A percentile compares a stretch with the other conserved stretches of the same genome.
Conservation (phyloP, 2,797 vertebrate species). For the Euthynnus affinis region DNA sequence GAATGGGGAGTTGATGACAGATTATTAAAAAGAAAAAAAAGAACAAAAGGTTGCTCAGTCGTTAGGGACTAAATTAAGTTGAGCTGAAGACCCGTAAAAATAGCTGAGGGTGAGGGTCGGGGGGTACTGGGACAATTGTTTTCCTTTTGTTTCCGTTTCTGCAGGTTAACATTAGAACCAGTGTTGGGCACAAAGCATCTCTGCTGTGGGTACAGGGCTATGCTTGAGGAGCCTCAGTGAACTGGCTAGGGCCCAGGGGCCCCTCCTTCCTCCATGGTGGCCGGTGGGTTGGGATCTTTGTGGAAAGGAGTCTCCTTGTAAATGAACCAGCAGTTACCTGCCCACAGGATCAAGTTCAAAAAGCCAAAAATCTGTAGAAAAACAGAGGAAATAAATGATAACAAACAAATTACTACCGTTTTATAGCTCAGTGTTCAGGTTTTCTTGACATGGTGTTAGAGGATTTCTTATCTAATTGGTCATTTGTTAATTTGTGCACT, state of each 20-base stretch:
- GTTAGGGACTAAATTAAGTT: not conserved
- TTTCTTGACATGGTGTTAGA: not conserved
- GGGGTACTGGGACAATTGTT: not conserved
- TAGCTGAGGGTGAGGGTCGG: not conserved
- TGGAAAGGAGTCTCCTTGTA: constrained; percentile 95
- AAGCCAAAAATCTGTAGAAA: constrained; percentile 91
- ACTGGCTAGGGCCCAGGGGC: constrained; percentile 71
- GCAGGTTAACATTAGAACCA: constrained; percentile 51
- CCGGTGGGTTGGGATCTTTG: constrained; percentile 78
- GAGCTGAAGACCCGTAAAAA: constrained; percentile 34
- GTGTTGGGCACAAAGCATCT: constrained; percentile 53
- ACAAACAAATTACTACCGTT: not conserved
- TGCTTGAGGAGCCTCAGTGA: constrained; percentile 14
- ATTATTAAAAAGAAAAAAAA: not conserved
- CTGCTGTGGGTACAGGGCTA: constrained; percentile 15
- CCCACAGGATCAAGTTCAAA: constrained; percentile 94
- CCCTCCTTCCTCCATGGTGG: constrained; percentile 86
- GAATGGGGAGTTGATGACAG: not conserved
- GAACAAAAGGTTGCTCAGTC: not conserved
- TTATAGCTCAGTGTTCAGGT: not conserved
- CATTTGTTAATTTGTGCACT: not conserved
- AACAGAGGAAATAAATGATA: not conserved
- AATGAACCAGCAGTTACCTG: constrained; percentile 96
- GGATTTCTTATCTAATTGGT: not conserved
- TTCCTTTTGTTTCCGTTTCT: constrained; percentile 47